These are phyloP conservation scores for Probosciger aterrimus DNA, from an alignment of 2,113 vertebrate species.

Conservation along the genomic window DNA sequence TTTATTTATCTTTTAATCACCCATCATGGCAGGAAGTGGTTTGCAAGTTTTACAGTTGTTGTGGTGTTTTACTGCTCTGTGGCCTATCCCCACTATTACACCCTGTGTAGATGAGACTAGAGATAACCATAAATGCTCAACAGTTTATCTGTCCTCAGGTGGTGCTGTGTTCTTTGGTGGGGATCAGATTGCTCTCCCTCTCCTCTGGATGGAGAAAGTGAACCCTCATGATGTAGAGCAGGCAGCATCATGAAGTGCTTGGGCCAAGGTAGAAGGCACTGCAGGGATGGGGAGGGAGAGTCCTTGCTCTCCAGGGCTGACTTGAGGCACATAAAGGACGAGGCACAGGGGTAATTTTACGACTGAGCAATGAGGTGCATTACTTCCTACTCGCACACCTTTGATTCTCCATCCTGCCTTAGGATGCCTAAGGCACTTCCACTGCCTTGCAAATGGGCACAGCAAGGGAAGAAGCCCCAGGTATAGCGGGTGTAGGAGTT, in stretches of 20 bases:
- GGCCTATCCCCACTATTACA: background rate
- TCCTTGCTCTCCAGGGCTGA: background rate
- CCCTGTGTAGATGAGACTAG: background rate
- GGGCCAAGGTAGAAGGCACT: no score
- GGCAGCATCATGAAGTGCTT: accelerated
- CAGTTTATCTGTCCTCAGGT: background rate
- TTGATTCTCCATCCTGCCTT: background rate
- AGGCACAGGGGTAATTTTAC: background rate
- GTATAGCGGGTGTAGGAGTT: accelerated
- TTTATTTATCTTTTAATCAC: background rate
- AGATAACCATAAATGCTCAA: no score
- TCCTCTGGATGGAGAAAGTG: background rate
- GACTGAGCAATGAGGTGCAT: background rate
- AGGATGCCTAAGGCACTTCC: background rate
- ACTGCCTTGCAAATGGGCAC: background rate
- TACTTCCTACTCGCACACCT: background rate
- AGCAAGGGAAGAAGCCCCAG: background rate
- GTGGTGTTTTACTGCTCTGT: background rate
- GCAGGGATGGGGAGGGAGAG: background rate
- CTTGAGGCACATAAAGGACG: background rate
- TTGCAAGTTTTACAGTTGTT: background rate
- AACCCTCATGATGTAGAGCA: background rate
- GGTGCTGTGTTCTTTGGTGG: background rate
- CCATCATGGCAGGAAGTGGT: background rate
- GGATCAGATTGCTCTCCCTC: no score